Conservation (phyloP, 2,113 vertebrate genomes). For the Excalfactoria chinensis region DNA sequence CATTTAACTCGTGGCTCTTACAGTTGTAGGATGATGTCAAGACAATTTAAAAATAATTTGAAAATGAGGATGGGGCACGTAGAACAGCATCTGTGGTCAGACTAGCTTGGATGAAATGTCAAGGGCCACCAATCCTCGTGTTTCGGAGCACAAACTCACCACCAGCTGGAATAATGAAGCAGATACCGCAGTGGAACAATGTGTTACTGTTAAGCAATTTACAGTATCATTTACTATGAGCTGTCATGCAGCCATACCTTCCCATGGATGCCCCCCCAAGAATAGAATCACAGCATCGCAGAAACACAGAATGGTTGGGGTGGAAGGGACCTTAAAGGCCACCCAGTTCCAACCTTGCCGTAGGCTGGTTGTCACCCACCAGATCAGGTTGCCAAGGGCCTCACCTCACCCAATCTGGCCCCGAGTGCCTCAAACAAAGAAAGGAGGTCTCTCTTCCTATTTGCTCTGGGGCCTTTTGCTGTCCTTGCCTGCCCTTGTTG, state of each 20-base stretch:
- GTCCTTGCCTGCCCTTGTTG: not conserved
- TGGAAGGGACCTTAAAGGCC: not conserved
- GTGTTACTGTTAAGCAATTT: not conserved
- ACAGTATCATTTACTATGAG: not conserved
- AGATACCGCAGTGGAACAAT: not conserved
- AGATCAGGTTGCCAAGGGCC: not conserved
- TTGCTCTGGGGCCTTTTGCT: not conserved
- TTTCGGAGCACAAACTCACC: not conserved
- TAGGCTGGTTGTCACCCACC: not conserved
- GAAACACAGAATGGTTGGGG: not conserved
- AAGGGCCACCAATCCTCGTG: not conserved
- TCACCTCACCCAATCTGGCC: not conserved
- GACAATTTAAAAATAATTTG: not conserved
- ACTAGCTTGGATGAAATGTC: not conserved
- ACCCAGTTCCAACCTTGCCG: not conserved
- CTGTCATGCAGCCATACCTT: not conserved
- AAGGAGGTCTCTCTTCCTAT: not conserved
- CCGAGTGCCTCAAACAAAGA: not conserved
- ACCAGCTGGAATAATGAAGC: constrained; percentile 4
- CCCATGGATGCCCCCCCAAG: not conserved
- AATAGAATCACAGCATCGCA: not conserved
- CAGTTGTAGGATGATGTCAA: not conserved
- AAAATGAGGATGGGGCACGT: not conserved
- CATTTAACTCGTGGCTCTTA: not conserved
- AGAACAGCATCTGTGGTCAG: not conserved